Base-by-base conservation (phyloP, 2,113 vertebrate species). In the Vidua macroura region DNA sequence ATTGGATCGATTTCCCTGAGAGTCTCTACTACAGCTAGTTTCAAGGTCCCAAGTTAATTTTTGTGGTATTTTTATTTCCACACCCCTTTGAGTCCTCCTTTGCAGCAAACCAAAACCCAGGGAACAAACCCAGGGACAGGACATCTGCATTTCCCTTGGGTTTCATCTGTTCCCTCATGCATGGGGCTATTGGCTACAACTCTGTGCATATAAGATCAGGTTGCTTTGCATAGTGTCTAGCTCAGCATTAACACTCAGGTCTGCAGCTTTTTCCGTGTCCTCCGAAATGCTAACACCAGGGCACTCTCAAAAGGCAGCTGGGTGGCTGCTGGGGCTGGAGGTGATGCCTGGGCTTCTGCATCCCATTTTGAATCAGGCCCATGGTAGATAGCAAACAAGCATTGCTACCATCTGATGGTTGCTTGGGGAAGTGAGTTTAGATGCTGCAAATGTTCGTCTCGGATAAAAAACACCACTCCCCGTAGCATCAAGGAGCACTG, bases 391-490 rank as follows among this genome's bases (percentile, higher is more conserved):
- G 93, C 94, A 95, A 97, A 93, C 96, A 96, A 95, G 95, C 95
- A 95, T 96, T 97, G 95, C 95, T 97, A 97, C 95, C 95, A 96
- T 95, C 94, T 96, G 92, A 96, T 96, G 91, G 96, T 94, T 95
- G 95, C 95, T 95, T 85, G 63, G 39, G 94, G 96, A 97, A 97
- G 89, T 96, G 96, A 96, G 94, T 96, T 94, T 88, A 83, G 92
- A 93, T 83, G 85, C 90, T 93, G 90, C 48, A 83, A 95, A 69
- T 83, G 46, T 30, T 94, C 44, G 15, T 87, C 69, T 92, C 66
- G 0, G 91, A 88, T 30, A 69, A 70, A 52, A 16, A 39, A 62
- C 68, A 79, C 49, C 43, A 12, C 51, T 94, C 79, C 35, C 6
- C 1, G 1, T 66, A 27, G 41, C 84, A 89, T 79, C 73, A 55